Evolutionary conservation across 2,888 invertebrate species (phyloP).

Genomic region (Deroplatys truncata): DNA sequence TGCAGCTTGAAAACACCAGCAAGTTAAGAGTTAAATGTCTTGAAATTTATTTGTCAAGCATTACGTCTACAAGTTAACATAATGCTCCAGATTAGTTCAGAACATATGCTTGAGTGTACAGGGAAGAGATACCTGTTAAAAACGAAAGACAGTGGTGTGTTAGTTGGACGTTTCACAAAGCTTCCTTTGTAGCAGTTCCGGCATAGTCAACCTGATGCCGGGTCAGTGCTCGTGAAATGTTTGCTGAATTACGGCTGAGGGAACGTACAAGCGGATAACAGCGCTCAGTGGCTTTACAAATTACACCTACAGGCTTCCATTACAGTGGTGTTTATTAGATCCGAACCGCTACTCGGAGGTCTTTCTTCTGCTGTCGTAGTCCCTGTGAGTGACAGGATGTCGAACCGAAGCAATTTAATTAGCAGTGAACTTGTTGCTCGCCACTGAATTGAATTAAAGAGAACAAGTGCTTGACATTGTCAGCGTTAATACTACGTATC

Average conservation of each 20-base stretch:
- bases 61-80: no score
- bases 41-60: no score
- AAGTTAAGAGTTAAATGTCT: no score
- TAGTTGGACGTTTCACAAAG: no score
- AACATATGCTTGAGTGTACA: no score
- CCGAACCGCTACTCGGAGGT: neutral
- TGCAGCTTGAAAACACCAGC: no score
- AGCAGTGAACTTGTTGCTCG: neutral
- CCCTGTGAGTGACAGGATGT: neutral
- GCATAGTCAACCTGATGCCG: neutral
- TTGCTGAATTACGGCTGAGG: neutral
- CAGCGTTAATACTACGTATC: neutral
- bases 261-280: neutral
- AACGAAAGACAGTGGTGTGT: no score
- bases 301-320: neutral
- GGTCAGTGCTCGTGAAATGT: neutral
- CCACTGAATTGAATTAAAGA: neutral
- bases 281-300: neutral
- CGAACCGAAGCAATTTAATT: neutral
- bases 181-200: no score
- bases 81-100: no score
- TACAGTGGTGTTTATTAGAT: neutral
- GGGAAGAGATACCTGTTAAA: no score
- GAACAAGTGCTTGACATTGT: neutral
- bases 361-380: neutral